A percentile compares a stretch with the other conserved stretches of the same genome.
Conservation (phyloP, 2,113 vertebrate species). For the Cryptomyrus ogoouensis region DNA sequence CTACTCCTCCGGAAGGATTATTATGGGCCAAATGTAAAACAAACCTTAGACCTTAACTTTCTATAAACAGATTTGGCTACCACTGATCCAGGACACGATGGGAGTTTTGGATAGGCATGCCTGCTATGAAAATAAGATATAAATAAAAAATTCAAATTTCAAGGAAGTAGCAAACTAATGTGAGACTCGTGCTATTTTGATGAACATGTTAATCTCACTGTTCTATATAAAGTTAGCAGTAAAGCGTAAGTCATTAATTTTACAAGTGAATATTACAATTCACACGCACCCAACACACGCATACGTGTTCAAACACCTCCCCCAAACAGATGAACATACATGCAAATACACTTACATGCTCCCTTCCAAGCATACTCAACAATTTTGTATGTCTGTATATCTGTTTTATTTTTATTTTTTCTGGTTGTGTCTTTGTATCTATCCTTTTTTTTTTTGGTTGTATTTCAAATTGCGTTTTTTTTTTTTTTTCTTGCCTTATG, state of each 20-base stretch:
- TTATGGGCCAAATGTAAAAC: neutral
- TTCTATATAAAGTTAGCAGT: neutral
- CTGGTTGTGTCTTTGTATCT: too few relatives aligned
- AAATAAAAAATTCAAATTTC: neutral
- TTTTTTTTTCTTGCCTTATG: too few relatives aligned
- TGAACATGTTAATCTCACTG: neutral
- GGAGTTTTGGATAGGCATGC: neutral
- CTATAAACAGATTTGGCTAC: neutral
- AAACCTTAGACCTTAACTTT: neutral
- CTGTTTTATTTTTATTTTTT: too few relatives aligned
- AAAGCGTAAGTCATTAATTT: neutral
- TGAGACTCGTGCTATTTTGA: neutral
- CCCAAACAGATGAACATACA: too few relatives aligned
- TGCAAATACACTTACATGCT: too few relatives aligned
- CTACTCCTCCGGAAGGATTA: neutral
- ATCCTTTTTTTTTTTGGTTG: too few relatives aligned
- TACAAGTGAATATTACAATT: too few relatives aligned
- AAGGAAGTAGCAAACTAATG: neutral
- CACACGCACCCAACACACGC: too few relatives aligned
- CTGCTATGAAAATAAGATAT: neutral
- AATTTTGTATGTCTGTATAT: too few relatives aligned
- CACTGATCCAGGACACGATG: neutral
- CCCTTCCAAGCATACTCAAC: too few relatives aligned
- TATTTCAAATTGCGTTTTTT: too few relatives aligned
- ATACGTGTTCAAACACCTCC: too few relatives aligned